phyloP scores from a whole-genome alignment of 2,888 invertebrate species.

The Xanthia togata region DNA sequence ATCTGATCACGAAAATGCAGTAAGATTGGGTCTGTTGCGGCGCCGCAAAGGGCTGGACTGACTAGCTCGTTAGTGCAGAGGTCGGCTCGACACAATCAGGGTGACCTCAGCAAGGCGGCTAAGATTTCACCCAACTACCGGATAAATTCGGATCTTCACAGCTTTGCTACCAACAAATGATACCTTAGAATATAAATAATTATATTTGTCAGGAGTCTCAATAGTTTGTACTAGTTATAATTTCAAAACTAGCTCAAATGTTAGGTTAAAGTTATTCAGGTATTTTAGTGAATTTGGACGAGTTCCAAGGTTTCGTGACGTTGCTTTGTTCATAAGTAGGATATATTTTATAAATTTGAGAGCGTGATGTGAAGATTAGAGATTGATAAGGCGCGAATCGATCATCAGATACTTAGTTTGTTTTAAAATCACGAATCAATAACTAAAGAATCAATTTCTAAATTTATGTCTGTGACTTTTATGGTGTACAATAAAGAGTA shows the following conservation, averaged over 20 bases:
- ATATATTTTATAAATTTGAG: constrained; percentile 3
- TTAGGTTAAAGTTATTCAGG: constrained; percentile 22
- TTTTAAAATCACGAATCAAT: constrained; percentile 12
- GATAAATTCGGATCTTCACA: constrained; percentile 49
- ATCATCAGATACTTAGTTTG: not conserved
- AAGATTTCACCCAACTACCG: constrained; percentile 68
- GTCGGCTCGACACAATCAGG: constrained; percentile 68
- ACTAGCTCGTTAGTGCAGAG: constrained; percentile 63
- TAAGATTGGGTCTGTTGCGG: constrained; percentile 65
- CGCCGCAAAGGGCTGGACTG: constrained; percentile 63
- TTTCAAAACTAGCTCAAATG: constrained; percentile 14
- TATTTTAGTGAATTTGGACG: not conserved
- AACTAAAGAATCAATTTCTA: too few species aligned
- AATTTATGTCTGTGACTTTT: too few species aligned
- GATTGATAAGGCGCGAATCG: constrained; percentile 1
- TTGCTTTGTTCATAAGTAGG: constrained; percentile 3
- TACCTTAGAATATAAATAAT: constrained; percentile 10
- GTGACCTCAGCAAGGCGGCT: constrained; percentile 52
- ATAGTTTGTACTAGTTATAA: constrained; percentile 3
- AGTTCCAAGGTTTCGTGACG: constrained; percentile 24
- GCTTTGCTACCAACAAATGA: constrained; percentile 7
- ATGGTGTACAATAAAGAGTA: too few species aligned
- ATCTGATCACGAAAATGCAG: constrained; percentile 64
- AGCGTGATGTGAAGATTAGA: not conserved
- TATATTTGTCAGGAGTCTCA: constrained; percentile 10